Base-by-base conservation (phyloP, 2,113 vertebrate genomes). In the Cynoglossus semilaevis region DNA sequence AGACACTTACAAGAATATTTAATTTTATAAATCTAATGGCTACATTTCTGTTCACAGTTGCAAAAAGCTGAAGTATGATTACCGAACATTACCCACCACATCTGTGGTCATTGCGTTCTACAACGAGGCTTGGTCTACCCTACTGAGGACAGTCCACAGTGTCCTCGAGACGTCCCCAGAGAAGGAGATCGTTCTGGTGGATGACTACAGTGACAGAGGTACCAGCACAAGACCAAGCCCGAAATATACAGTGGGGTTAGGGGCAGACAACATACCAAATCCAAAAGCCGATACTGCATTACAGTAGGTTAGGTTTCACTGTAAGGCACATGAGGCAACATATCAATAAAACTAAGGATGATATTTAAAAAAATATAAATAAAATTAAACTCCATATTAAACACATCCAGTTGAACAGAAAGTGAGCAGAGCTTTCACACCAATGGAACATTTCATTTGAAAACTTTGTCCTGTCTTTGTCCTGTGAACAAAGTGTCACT, bases 71-170 rank as follows among this genome's bases (percentile, higher is more conserved):
- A 92, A 91, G 63, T 99, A 96, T 1, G 84, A 98, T 83, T 99
- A 98, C 79, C 76, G 78, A 0, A 88, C 54, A 1, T 70, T 99
- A 74, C 97, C 95, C 0, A 92, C 89, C 2, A 98, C 97, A 0
- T 96, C 97, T 0, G 93, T 99, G 68, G 73, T 99, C 58, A 97
- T 99, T 54, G 93, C 96, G 4, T 98, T 99, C 88, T 99, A 98
- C 89, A 98, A 99, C 3, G 97, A 99, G 82, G 97, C 96, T 67
- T 98, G 96, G 97, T 98, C 96, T 59, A 99, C 97, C 0, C 90
- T 99, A 70, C 85, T 99, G 62, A 86, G 97, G 73, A 99, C 97
- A 0, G 92, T 99, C 47, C 95, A 99, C 70, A 99, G 97, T 15
- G 95, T 99, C 67, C 93, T 99, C 19, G 96, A 99, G 89, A 99